A percentile compares a stretch with the other conserved stretches of the same genome.
These are phyloP conservation scores for Parnassius smintheus DNA, from an alignment of 2,888 invertebrate species.

Conservation along the genomic window DNA sequence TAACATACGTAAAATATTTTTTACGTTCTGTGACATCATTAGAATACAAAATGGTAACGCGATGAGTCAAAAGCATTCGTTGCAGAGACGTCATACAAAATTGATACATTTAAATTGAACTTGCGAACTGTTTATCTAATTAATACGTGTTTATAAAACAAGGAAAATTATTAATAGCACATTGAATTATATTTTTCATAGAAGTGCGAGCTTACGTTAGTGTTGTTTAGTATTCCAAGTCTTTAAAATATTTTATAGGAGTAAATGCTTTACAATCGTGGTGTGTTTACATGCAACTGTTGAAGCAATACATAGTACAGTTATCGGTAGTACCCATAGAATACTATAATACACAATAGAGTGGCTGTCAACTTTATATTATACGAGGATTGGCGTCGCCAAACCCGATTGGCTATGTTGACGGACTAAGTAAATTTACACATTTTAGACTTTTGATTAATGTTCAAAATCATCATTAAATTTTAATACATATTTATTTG, in stretches of 20 bases:
- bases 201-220: neutral
- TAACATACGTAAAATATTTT: conserved; percentile 9
- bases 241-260: too few species aligned
- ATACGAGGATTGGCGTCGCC: too few species aligned
- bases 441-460: too few species aligned
- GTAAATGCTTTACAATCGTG: neutral
- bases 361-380: neutral
- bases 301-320: neutral
- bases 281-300: neutral
- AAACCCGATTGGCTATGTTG: too few species aligned
- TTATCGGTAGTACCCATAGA: neutral
- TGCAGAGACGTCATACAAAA: conserved; percentile 11
- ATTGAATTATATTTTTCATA: conserved; percentile 2
- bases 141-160: conserved; percentile 15
- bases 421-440: too few species aligned
- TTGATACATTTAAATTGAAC: conserved; percentile 15
- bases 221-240: too few species aligned
- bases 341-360: neutral
- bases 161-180: conserved; percentile 20
- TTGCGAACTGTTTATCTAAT: conserved; percentile 18
- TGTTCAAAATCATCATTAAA: too few species aligned
- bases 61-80: conserved; percentile 11
- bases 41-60: conserved; percentile 4
- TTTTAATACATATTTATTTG: too few species aligned
- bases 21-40: conserved; percentile 18